Conservation (phyloP, 1,140 invertebrate genomes). For the Lepidurus arcticus region DNA sequence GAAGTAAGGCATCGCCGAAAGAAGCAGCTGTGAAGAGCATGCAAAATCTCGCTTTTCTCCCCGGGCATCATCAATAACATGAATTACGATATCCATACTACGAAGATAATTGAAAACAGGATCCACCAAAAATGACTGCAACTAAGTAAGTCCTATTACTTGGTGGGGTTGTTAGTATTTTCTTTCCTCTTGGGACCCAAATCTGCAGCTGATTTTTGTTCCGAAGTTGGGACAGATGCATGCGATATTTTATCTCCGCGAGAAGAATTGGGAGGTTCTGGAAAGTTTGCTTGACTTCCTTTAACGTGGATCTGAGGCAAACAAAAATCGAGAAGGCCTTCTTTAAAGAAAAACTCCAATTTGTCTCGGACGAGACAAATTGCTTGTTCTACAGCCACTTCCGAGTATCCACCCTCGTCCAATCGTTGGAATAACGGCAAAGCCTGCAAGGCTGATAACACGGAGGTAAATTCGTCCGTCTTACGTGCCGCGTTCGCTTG, state of each 20-base stretch:
- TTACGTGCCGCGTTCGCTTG: background rate
- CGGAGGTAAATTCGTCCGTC: background rate
- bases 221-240: background rate
- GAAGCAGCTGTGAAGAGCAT: conserved; percentile 74
- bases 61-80: conserved; percentile 80
- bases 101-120: background rate
- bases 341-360: background rate
- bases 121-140: background rate
- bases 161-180: background rate
- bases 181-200: background rate
- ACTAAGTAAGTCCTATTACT: background rate
- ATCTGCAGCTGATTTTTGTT: background rate
- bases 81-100: conserved; percentile 65
- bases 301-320: background rate
- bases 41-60: conserved; percentile 78
- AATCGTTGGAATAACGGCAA: background rate
- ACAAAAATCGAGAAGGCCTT: background rate
- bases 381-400: background rate
- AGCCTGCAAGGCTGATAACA: background rate
- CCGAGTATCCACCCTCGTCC: background rate
- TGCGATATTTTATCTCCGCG: background rate
- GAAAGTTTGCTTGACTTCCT: background rate
- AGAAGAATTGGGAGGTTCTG: background rate
- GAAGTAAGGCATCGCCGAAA: conserved; percentile 91
- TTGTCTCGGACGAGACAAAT: conserved; percentile 10